A percentile compares a stretch with the other conserved stretches of the same genome.
Evolutionary conservation across 2,113 vertebrate species (phyloP).

Genomic region (Stigmatopora argus): DNA sequence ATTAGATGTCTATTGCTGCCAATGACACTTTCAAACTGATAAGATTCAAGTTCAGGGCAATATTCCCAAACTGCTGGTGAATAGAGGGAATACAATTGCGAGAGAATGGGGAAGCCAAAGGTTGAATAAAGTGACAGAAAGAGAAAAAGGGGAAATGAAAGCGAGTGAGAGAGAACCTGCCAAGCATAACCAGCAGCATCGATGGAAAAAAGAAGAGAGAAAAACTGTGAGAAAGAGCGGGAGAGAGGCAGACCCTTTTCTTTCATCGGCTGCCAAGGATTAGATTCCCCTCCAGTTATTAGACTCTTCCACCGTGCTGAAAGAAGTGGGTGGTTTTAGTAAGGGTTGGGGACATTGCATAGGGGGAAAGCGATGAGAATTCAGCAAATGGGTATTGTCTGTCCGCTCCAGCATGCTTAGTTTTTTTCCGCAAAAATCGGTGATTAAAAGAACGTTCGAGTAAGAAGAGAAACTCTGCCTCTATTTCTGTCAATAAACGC

Average conservation of each 20-base stretch:
- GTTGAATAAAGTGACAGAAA: slow-evolving; percentile 27
- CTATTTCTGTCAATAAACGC: slow-evolving; percentile 33
- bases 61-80: slow-evolving; percentile 33
- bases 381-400: slow-evolving; percentile 43
- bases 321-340: slow-evolving; percentile 59
- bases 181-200: slow-evolving; percentile 66
- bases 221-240: slow-evolving; percentile 61
- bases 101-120: slow-evolving; percentile 12
- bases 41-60: slow-evolving; percentile 7
- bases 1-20: background rate
- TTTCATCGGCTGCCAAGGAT: slow-evolving; percentile 77
- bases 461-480: background rate
- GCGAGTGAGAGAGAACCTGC: slow-evolving; percentile 54
- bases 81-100: slow-evolving; percentile 17
- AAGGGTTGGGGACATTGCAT: background rate
- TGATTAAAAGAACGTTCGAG: slow-evolving; percentile 11
- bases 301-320: slow-evolving; percentile 72
- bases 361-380: slow-evolving; percentile 34
- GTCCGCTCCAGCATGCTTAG: slow-evolving; percentile 28
- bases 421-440: slow-evolving; percentile 15
- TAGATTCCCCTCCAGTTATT: slow-evolving; percentile 74
- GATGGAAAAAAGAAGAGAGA: slow-evolving; percentile 59
- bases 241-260: slow-evolving; percentile 62
- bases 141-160: slow-evolving; percentile 46
- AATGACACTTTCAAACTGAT: background rate